Evolutionary conservation across 1,140 invertebrate genomes (phyloP), one percentile per base, ranked within the genome.

Genomic region (Danaus melanippus): DNA sequence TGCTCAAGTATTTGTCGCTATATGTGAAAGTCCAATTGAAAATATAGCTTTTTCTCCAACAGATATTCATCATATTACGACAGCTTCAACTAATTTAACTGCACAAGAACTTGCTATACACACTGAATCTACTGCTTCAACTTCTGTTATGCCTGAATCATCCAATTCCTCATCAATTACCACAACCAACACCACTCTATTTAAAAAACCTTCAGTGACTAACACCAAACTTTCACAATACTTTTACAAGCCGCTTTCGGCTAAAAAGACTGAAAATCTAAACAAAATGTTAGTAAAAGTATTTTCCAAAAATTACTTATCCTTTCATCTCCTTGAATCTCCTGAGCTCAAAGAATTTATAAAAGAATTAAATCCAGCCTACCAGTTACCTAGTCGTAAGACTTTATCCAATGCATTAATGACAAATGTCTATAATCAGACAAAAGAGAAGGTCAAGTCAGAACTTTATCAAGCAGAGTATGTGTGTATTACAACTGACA

Each of bases 311-410:
- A n/a, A n/a, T n/a, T n/a, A n/a, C n/a, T n/a, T n/a, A n/a, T n/a
- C n/a, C n/a, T n/a, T n/a, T n/a, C n/a, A n/a, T n/a, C 1, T 21
- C 17, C 17, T 21, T 21, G 17, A 21, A 21, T 21, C 17, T 21
- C 17, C 17, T 21, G 17, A 21, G 17, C 17, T 21, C 17, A 21
- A 21, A 21, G 17, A 21, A 21, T 21, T 21, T 21, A 21, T 21
- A 21, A 21, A 21, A 21, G 17, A 21, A 21, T 5, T 43, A 43
- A 43, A 43, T 43, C 42, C 42, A 43, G 42, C 42, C 11, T 43
- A 7, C 42, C 42, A 43, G 42, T 43, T 43, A 43, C 42, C 42
- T 43, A 43, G 42, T 43, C 42, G 42, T 43, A 43, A 43, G 42
- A 43, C 42, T 10, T 43, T 43, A 43, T 43, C 42, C 10, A 43